Evolutionary conservation across 2,888 invertebrate species (phyloP), one percentile per base, ranked within the genome.

Genomic region (Amorpha juglandis): DNA sequence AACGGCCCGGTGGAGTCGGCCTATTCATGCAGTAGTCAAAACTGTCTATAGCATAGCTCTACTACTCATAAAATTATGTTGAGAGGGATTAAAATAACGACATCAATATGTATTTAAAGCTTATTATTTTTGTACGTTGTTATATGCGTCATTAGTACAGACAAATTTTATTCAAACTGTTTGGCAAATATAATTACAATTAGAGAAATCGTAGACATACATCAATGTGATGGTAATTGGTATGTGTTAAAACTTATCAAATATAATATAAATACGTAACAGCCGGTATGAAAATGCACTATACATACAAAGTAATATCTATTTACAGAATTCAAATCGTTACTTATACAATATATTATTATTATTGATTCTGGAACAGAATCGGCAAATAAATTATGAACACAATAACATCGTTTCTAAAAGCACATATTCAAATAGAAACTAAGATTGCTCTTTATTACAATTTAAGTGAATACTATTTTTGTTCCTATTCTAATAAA

Each of bases 101-200:
- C 68, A 76, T 74, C 67, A 64, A 68, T 67, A 68, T 80, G 82
- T 86, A 81, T 89, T 91, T 92, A 91, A 92, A 92, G 92, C 92
- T 90, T 92, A 88, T 92, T 89, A 90, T 89, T 91, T 91, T 92
- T 92, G 88, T 91, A 92, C 90, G 88, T 80, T 88, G 84, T 91
- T 92, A 91, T 84, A 89, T 81, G 90, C 88, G 78, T 83, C 77
- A 89, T 90, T 91, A 91, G 90, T 92, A 86, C 74, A 82, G 82
- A 87, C 55, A 75, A 82, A 78, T 74, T 73, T 74, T 74, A 78
- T 75, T 74, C 78, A 76, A 78, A 67, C 50, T 50, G 64, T 67
- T 64, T 69, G 72, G 58, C 63, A 66, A 64, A 64, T 47, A 45
- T 51, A 50, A 48, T 66, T 67, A 51, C 67, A 42, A 52, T 53